Conservation (phyloP, 2,888 invertebrate species). For the Temnothorax unifasciatus region DNA sequence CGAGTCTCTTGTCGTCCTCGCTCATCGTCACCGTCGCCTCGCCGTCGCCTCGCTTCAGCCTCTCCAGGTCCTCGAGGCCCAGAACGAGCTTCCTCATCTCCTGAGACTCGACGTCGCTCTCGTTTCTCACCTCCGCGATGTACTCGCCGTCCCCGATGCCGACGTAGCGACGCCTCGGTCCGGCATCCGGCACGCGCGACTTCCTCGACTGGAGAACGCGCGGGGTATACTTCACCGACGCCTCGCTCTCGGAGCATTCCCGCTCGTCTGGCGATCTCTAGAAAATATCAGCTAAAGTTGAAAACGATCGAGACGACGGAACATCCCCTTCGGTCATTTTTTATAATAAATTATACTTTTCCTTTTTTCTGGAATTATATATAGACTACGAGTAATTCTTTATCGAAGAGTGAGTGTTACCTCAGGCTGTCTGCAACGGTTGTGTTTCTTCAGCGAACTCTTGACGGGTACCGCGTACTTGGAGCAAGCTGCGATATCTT, state of each 20-base stretch:
- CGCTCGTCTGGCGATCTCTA: conserved; percentile 21
- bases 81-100: not conserved
- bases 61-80: conserved; percentile 19
- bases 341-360: not conserved
- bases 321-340: not conserved
- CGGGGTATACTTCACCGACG: conserved; percentile 5
- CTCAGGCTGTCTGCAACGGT: conserved; percentile 22
- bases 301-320: not conserved
- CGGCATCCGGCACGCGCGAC: not conserved
- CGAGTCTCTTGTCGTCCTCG: conserved; percentile 12
- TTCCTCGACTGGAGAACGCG: conserved; percentile 7
- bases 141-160: conserved; percentile 8
- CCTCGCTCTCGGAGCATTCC: conserved; percentile 3
- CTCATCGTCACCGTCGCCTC: not conserved
- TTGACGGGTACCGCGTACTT: conserved; percentile 37
- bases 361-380: not conserved
- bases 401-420: conserved; percentile 28
- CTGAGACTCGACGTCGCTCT: conserved; percentile 22
- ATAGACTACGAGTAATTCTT: not conserved
- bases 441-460: conserved; percentile 46
- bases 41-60: conserved; percentile 2
- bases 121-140: conserved; percentile 20
- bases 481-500: conserved; percentile 46
- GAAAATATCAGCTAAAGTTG: conserved; percentile 3
- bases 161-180: not conserved